Conservation (phyloP, 2,113 vertebrate species). For the Ciconia stormi region DNA sequence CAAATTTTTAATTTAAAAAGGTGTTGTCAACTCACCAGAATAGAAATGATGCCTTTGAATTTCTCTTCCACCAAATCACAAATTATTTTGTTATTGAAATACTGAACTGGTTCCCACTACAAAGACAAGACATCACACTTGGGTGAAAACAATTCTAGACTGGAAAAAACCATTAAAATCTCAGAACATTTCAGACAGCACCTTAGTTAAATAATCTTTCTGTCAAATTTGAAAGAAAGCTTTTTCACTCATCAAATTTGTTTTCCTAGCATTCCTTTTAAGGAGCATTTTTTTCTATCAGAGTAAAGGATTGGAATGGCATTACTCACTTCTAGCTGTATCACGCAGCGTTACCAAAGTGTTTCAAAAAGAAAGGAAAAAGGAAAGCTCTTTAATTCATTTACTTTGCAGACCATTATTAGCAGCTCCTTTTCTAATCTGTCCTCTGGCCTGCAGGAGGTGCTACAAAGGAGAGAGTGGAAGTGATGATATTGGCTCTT, state of each 20-base stretch:
- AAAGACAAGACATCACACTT: not conserved
- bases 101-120: conserved; percentile 97
- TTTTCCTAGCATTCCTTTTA: not conserved
- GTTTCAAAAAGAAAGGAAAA: not conserved
- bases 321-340: not conserved
- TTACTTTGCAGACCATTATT: not conserved
- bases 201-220: not conserved
- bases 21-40: conserved; percentile 83
- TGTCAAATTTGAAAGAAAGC: not conserved
- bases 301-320: not conserved
- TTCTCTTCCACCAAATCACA: conserved; percentile 98
- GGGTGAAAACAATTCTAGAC: not conserved
- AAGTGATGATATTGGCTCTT: not conserved
- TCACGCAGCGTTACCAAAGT: not conserved
- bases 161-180: not conserved
- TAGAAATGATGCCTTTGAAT: conserved; percentile 98
- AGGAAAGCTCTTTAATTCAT: not conserved
- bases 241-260: not conserved
- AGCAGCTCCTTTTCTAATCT: not conserved
- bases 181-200: not conserved
- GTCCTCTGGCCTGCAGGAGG: not conserved
- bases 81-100: conserved; percentile 99
- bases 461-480: not conserved
- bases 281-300: not conserved
- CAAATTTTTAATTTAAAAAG: not conserved